Base-by-base conservation (phyloP, 2,888 invertebrate species). In the Choristoneura rosaceana region DNA sequence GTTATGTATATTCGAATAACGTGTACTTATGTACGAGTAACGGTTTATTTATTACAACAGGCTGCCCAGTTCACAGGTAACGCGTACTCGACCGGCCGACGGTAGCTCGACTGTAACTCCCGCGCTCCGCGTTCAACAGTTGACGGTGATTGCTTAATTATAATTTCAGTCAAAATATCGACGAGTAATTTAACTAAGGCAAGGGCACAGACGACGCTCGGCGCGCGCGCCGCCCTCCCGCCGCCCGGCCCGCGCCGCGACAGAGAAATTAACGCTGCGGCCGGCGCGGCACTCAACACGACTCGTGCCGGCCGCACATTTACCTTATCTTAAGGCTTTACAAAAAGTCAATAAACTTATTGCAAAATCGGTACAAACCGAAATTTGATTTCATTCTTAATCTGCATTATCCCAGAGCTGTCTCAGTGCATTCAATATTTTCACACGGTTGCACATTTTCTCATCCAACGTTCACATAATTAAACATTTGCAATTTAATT, bases 1-100 rank as follows among this genome's bases (percentile, higher is more conserved):
- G 71, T 84, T 84, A 87, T 82, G 79, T 82, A 81, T 86, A 84
- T 82, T 84, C 79, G 76, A 81, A 77, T 82, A 80, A 82, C 76
- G 79, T 74, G 52, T 63, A 62, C 63, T 52, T 70, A 67, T 33
- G 69, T 55, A 61, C 62, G 64, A 50, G 65, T 70, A 58, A 66
- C 60, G 65, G 55, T 45, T 69, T 74, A 65, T 71, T 67, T 70
- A 65, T 71, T 67, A 63, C 34, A 69, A 67, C 43, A 55, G 71
- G 66, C 45, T 58, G 66, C 45, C 50, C 60, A 17, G 17, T 59
- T 64, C 41, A 33, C 47, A 12, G 12, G 55, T 14, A 0, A 14
- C 43, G 66, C 43, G 17, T 47, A 63, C 71, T 55, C 47, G 71
- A 8, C 43, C 62, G 25, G 55, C 55, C 25, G 55, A 55, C 45